Base-by-base conservation (phyloP, 2,888 invertebrate genomes). In the Bursaphelenchus okinawaensis region DNA sequence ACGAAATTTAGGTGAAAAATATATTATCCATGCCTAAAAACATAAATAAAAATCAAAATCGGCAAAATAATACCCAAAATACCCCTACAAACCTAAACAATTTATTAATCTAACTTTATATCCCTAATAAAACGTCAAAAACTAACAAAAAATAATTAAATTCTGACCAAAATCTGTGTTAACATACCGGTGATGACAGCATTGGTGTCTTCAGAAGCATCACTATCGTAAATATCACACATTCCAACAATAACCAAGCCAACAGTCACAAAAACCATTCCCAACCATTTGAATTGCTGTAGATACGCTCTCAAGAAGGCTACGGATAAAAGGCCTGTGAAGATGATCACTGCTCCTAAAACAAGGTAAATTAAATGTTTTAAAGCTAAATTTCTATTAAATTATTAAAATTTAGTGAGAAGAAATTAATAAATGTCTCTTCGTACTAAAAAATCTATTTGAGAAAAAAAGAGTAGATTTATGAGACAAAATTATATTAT, bases 261-360 rank as follows among this genome's bases (percentile, higher is more conserved):
- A 26, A 76, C 63, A 27, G 83, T 74, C 16, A 85, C 83, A 26
- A 78, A 69, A 8, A 82, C 70, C 78, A 85, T 85, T n/a, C 85
- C 84, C n/a, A 83, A 69, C 85, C 85, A 85, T 76, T 83, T 83
- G 76, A 78, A 80, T n/a, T 68, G 69, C 57, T 78, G 79, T 62
- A 85, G 81, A 23, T 65, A 67, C 26, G 69, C 86, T 29, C 31
- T 29, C 31, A 29, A 29, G 31, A 29, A 29, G 12, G 31, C 12
- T 29, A 29, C 31, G 31, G 31, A 29, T 29, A 29, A 29, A 29
- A 29, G 31, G 0, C 91, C 93, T 27, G 92, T 91, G 83, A 93
- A 94, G 26, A 93, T 87, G 65, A 94, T 91, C 7, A 92, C 89
- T 61, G 91, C 88, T 58, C 90, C 89, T 89, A 82, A 83, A 56